Evolutionary conservation across 2,797 vertebrate species (phyloP).

Genomic region (Botia kubotai): DNA sequence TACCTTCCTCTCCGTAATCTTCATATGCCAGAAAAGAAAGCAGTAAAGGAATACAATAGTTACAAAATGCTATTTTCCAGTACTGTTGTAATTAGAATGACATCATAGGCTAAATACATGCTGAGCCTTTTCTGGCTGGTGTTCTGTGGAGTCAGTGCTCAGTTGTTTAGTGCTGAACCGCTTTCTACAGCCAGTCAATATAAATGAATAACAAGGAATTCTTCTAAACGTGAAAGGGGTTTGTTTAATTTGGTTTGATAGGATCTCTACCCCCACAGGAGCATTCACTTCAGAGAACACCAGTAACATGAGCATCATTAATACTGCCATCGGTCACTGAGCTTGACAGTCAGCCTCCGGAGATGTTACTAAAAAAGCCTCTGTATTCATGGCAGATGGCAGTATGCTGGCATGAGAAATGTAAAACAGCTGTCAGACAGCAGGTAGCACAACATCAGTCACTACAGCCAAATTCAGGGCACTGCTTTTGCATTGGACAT

Average conservation of each 20-base stretch:
- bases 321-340: constrained; percentile 34
- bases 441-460: constrained; percentile 45
- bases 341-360: constrained; percentile 35
- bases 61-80: constrained; percentile 44
- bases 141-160: constrained; percentile 38
- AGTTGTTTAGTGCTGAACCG: background rate
- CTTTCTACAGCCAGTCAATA: background rate
- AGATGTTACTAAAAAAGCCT: constrained; percentile 32
- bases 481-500: constrained; percentile 24
- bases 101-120: constrained; percentile 27
- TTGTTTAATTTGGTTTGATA: constrained; percentile 11
- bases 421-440: constrained; percentile 40
- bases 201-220: background rate
- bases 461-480: constrained; percentile 22
- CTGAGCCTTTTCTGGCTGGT: constrained; percentile 7
- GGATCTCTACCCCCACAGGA: constrained; percentile 1
- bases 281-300: constrained; percentile 40
- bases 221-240: background rate
- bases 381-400: constrained; percentile 27
- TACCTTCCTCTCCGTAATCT: constrained; percentile 91
- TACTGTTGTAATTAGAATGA: constrained; percentile 16
- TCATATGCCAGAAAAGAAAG: constrained; percentile 77
- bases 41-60: constrained; percentile 72
- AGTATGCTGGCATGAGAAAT: constrained; percentile 34
- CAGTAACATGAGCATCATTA: constrained; percentile 34